phyloP scores from a whole-genome alignment of 2,113 vertebrate genomes.

The Oreochromis spilurus region DNA sequence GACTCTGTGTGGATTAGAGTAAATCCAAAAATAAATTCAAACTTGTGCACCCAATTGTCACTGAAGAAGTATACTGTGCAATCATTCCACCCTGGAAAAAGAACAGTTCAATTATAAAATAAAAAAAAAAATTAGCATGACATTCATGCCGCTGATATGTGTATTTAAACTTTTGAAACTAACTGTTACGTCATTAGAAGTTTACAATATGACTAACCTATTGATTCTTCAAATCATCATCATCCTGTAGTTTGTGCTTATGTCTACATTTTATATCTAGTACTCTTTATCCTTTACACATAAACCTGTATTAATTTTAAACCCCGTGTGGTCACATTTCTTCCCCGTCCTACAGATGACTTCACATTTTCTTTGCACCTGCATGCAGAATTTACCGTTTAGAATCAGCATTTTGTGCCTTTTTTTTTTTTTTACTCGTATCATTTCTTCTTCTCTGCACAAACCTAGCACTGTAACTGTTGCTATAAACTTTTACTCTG shows the following conservation, averaged over 20 bases:
- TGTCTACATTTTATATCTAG: neutral
- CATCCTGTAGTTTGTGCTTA: neutral
- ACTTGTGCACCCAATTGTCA: fast-evolving
- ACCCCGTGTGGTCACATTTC: neutral
- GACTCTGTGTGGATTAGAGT: neutral
- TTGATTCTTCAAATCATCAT: neutral
- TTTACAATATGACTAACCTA: neutral
- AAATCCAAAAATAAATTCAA: neutral
- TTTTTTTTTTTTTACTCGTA: neutral
- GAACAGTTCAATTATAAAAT: neutral
- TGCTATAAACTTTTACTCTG: neutral
- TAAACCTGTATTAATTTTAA: neutral
- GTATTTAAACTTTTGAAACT: neutral
- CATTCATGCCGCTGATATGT: no score
- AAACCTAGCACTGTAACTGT: neutral
- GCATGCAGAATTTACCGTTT: neutral
- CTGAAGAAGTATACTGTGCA: neutral
- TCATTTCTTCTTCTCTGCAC: neutral
- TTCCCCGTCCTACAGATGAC: neutral
- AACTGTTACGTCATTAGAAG: neutral
- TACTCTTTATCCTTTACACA: neutral
- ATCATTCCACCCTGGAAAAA: neutral
- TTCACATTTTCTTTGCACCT: neutral
- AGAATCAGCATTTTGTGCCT: neutral
- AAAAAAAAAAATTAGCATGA: neutral